These are phyloP conservation scores for Octodon degus DNA, from an alignment of 2,113 vertebrate species.

Conservation along the genomic window DNA sequence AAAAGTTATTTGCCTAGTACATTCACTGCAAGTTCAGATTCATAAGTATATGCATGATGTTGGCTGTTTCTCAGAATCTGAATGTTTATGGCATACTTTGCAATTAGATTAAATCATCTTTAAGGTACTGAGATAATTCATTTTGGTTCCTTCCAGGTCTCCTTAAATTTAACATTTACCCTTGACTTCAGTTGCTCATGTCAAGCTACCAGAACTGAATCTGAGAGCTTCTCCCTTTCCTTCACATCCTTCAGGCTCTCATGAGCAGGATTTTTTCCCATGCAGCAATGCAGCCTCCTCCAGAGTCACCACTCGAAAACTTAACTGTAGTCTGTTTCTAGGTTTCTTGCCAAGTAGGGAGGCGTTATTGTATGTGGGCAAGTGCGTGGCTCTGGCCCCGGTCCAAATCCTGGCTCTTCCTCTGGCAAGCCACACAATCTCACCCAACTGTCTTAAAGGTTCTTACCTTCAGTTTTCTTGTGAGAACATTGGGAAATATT, in stretches of 20 bases:
- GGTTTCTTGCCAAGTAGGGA: background rate
- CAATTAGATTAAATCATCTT: background rate
- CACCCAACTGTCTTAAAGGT: background rate
- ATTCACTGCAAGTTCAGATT: background rate
- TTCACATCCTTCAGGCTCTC: background rate
- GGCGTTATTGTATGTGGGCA: background rate
- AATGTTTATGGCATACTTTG: slow-evolving; percentile 9
- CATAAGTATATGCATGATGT: background rate
- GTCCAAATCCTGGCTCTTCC: background rate
- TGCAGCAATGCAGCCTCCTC: background rate
- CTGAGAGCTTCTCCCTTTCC: too few species aligned
- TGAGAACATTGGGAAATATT: background rate
- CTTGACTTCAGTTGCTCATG: background rate
- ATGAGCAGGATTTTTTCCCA: background rate
- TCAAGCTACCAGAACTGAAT: background rate
- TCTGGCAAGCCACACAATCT: background rate
- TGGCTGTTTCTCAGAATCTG: background rate
- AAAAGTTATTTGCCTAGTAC: slow-evolving; percentile 12
- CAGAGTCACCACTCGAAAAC: background rate
- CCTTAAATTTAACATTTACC: background rate
- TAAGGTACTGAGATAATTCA: background rate
- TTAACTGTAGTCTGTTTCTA: background rate
- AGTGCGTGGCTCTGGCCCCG: background rate
- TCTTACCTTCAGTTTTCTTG: background rate
- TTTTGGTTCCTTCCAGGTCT: background rate